Percentiles rank a stretch among this genome's conserved stretches.
phyloP scores from a whole-genome alignment of 2,113 vertebrate genomes.

The Spea multiplicata region DNA sequence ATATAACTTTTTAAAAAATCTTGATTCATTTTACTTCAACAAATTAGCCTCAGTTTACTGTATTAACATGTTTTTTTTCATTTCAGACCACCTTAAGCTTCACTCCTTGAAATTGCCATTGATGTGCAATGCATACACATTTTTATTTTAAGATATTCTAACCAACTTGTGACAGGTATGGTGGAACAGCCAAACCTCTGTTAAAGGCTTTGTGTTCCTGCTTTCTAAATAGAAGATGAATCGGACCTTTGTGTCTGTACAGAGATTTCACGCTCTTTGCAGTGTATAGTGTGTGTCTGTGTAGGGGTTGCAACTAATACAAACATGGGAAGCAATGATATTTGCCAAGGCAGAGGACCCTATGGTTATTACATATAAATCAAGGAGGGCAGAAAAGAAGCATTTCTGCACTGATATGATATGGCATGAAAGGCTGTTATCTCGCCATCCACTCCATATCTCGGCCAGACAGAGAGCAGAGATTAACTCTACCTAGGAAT shows the following conservation, averaged over 20 bases:
- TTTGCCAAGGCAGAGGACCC: conserved; percentile 33
- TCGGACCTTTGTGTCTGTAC: conserved; percentile 18
- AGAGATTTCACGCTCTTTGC: conserved; percentile 28
- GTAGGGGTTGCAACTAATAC: conserved; percentile 28
- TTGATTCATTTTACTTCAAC: too few relatives aligned
- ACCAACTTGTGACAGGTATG: too few relatives aligned
- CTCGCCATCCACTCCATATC: conserved; percentile 39
- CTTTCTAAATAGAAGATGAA: conserved; percentile 24
- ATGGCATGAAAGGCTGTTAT: conserved; percentile 44
- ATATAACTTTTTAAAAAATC: too few relatives aligned
- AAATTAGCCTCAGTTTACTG: too few relatives aligned
- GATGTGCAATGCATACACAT: too few relatives aligned
- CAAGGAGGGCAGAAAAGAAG: conserved; percentile 43
- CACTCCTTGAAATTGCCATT: too few relatives aligned
- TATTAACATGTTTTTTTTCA: too few relatives aligned
- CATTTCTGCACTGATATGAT: conserved; percentile 37
- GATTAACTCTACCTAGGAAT: conserved; percentile 43
- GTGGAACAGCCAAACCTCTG: background rate
- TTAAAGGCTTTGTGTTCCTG: conserved; percentile 13
- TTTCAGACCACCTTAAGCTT: too few relatives aligned
- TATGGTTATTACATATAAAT: conserved; percentile 39
- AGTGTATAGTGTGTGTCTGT: conserved; percentile 23
- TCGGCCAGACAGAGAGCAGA: conserved; percentile 42
- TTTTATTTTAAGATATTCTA: too few relatives aligned
- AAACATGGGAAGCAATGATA: conserved; percentile 42